These are phyloP conservation scores for Drosophila virilis DNA, from an alignment of 1,140 invertebrate genomes.

Conservation along the genomic window DNA sequence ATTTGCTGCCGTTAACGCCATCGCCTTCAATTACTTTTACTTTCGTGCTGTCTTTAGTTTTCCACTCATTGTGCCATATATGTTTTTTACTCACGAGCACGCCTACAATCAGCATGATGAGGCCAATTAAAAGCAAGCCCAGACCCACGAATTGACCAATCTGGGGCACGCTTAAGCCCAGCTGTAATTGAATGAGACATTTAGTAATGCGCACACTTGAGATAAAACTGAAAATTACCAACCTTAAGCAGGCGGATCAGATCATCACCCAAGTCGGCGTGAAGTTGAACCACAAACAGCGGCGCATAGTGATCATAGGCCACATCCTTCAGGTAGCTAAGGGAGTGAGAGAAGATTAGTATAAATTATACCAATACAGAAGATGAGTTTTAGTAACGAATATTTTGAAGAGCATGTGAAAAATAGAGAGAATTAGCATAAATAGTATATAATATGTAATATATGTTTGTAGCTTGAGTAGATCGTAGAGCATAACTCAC, in stretches of 20 bases:
- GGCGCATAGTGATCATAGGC: constrained; percentile 71
- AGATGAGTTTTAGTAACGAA: not conserved
- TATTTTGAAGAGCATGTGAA: not conserved
- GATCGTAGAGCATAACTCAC: constrained; percentile 75
- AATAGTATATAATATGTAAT: not conserved
- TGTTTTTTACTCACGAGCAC: constrained; percentile 54
- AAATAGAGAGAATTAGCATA: not conserved
- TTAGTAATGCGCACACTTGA: not conserved
- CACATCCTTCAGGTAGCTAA: constrained; percentile 49
- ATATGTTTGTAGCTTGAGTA: not conserved
- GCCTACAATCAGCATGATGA: constrained; percentile 36
- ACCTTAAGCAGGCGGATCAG: constrained; percentile 53
- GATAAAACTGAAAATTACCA: not conserved
- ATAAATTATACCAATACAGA: no score
- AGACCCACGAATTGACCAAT: constrained; percentile 57
- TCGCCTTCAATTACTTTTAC: constrained; percentile 1
- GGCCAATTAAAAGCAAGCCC: constrained; percentile 50
- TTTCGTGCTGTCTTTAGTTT: not conserved
- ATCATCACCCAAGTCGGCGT: constrained; percentile 51
- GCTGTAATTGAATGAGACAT: constrained; percentile 27
- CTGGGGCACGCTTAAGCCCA: constrained; percentile 38
- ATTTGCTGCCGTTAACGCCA: constrained; percentile 18
- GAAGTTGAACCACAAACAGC: constrained; percentile 46
- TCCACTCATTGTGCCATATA: constrained; percentile 56
- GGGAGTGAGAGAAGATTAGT: not conserved